Conservation (phyloP, 2,888 invertebrate genomes). For the Muschampia plurimacula region DNA sequence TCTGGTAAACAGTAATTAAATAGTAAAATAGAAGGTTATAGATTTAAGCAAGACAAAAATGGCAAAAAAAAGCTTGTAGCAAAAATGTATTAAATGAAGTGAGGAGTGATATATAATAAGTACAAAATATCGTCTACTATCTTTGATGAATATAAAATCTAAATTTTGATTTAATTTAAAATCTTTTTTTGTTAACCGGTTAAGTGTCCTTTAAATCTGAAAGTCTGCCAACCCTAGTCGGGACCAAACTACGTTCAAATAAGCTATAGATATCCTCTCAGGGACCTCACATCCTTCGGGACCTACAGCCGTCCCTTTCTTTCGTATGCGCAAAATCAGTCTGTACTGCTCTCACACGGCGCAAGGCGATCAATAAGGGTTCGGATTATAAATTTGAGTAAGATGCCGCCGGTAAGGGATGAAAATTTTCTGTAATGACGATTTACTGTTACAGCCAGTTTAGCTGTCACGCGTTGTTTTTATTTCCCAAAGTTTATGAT, state of each 20-base stretch:
- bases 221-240: background rate
- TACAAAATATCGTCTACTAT: too few relatives aligned
- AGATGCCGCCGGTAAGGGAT: constrained; percentile 31
- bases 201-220: background rate
- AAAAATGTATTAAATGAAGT: too few relatives aligned
- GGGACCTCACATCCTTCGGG: constrained; percentile 50
- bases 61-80: too few relatives aligned
- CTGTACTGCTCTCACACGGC: constrained; percentile 52
- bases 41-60: too few relatives aligned
- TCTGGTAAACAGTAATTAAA: too few relatives aligned
- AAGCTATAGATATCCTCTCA: constrained; percentile 57
- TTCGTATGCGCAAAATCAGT: constrained; percentile 46
- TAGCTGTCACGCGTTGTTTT: constrained; percentile 41
- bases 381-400: constrained; percentile 66
- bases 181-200: too few relatives aligned
- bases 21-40: too few relatives aligned
- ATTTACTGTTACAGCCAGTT: constrained; percentile 45
- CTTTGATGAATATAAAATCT: background rate
- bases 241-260: constrained; percentile 31
- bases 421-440: constrained; percentile 47
- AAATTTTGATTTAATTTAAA: background rate
- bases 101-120: too few relatives aligned
- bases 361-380: constrained; percentile 72
- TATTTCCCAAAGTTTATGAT: constrained; percentile 9
- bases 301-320: constrained; percentile 37